phyloP scores from a whole-genome alignment of 2,888 invertebrate genomes.

The Drosophila silvestris region DNA sequence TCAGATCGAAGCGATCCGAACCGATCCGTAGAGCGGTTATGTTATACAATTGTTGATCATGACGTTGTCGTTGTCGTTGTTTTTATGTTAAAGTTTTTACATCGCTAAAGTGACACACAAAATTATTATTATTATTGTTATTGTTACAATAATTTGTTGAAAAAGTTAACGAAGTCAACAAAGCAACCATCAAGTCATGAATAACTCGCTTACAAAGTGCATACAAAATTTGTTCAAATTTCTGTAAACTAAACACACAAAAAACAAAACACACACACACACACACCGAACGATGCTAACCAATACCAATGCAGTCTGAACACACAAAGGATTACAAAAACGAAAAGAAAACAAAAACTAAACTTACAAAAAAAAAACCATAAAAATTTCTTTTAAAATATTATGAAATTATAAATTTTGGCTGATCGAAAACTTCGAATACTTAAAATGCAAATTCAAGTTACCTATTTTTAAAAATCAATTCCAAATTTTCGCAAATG shows the following conservation, averaged over 20 bases:
- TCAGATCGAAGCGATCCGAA: constrained; percentile 41
- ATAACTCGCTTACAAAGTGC: constrained; percentile 37
- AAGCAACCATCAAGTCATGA: background rate
- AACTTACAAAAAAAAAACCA: constrained; percentile 5
- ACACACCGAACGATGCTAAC: constrained; percentile 24
- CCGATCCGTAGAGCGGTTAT: constrained; percentile 16
- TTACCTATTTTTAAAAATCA: constrained; percentile 15
- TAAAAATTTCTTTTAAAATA: background rate
- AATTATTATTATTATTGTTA: constrained; percentile 23
- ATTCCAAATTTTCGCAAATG: constrained; percentile 34
- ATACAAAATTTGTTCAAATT: constrained; percentile 21
- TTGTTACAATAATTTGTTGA: constrained; percentile 32
- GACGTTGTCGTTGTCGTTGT: constrained; percentile 51
- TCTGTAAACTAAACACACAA: constrained; percentile 3
- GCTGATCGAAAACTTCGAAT: constrained; percentile 1
- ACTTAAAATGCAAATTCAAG: constrained; percentile 19
- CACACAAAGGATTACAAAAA: constrained; percentile 50
- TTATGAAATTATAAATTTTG: background rate
- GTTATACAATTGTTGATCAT: constrained; percentile 50
- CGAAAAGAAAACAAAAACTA: constrained; percentile 15
- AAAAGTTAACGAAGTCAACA: constrained; percentile 22
- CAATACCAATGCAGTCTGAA: constrained; percentile 34
- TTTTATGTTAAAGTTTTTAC: constrained; percentile 46
- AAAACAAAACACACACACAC: constrained; percentile 11
- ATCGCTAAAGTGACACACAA: constrained; percentile 24